Percentiles rank a stretch among this genome's conserved stretches.
phyloP scores from a whole-genome alignment of 1,140 invertebrate genomes.

The Plectrocnemia conspersa region DNA sequence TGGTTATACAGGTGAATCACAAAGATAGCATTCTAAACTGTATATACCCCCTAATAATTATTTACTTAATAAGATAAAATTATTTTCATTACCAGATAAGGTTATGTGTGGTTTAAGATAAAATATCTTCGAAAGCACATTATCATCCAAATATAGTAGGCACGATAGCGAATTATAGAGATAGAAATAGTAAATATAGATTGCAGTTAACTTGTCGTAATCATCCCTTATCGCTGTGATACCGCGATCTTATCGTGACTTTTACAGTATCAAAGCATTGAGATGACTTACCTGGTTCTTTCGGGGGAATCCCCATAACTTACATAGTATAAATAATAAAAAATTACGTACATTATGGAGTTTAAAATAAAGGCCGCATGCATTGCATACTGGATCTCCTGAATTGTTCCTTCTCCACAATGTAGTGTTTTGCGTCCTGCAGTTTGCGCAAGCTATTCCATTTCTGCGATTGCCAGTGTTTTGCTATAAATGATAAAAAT shows the following conservation, averaged over 20 bases:
- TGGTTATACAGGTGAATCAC: background rate
- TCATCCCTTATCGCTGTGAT: slow-evolving; percentile 22
- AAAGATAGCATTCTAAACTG: slow-evolving; percentile 5
- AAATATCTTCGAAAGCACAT: slow-evolving; percentile 16
- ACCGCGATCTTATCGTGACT: slow-evolving; percentile 18
- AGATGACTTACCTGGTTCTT: slow-evolving; percentile 11
- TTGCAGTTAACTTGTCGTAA: slow-evolving; percentile 12
- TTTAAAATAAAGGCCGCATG: slow-evolving; percentile 87
- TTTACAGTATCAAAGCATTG: slow-evolving; percentile 7
- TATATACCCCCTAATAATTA: slow-evolving; percentile 10
- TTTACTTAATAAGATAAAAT: slow-evolving; percentile 25
- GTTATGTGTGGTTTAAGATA: slow-evolving; percentile 12
- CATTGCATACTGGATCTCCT: slow-evolving; percentile 88
- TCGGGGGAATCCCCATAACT: slow-evolving; percentile 7
- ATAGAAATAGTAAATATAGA: slow-evolving; percentile 18
- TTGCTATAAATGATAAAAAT: slow-evolving; percentile 22
- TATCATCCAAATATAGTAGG: slow-evolving; percentile 13
- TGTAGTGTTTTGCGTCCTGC: slow-evolving; percentile 76
- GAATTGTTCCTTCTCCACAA: slow-evolving; percentile 84
- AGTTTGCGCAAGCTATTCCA: slow-evolving; percentile 85
- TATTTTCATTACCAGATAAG: slow-evolving; percentile 22
- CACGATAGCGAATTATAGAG: slow-evolving; percentile 5
- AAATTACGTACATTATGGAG: slow-evolving; percentile 70
- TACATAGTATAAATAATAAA: slow-evolving; percentile 2
- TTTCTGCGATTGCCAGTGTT: slow-evolving; percentile 63